Evolutionary conservation across 2,113 vertebrate genomes (phyloP).

Genomic region (Pollachius pollachius): DNA sequence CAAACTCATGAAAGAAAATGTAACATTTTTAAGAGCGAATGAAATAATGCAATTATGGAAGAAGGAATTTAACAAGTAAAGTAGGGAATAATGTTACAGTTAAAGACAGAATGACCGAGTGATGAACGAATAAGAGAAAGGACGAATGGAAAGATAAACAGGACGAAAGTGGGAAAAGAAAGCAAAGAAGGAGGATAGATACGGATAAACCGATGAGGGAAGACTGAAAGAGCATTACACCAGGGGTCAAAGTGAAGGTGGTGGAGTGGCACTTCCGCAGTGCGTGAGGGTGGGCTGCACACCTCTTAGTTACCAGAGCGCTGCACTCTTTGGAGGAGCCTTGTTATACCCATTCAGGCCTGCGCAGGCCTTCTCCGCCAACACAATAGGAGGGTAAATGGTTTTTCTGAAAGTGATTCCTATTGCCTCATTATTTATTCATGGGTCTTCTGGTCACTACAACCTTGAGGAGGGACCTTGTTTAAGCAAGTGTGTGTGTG

Average conservation of each 20-base stretch:
- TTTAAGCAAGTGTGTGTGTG: constrained; percentile 7
- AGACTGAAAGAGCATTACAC: background rate
- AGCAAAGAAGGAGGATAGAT: background rate
- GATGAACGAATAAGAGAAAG: too few species aligned
- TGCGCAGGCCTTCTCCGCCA: constrained; percentile 55
- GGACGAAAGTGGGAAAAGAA: background rate
- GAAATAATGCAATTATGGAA: background rate
- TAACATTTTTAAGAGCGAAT: background rate
- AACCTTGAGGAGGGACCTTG: constrained; percentile 68
- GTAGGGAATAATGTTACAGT: background rate
- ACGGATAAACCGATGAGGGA: background rate
- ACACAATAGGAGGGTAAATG: constrained; percentile 78
- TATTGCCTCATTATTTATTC: constrained; percentile 78
- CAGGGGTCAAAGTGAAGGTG: constrained; percentile 59
- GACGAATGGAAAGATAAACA: background rate
- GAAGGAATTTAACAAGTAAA: background rate
- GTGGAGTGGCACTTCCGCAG: constrained; percentile 47
- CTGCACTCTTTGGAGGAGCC: constrained; percentile 16
- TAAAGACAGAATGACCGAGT: background rate
- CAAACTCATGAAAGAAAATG: background rate
- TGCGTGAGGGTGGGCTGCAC: constrained; percentile 41
- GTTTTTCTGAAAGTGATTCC: constrained; percentile 78
- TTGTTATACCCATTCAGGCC: constrained; percentile 32
- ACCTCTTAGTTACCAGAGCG: constrained; percentile 63
- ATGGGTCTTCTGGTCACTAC: constrained; percentile 78